Base-by-base conservation (phyloP, 30 jellyfish, hydroid and myxozoan species). In the Sanderia malayensis region DNA sequence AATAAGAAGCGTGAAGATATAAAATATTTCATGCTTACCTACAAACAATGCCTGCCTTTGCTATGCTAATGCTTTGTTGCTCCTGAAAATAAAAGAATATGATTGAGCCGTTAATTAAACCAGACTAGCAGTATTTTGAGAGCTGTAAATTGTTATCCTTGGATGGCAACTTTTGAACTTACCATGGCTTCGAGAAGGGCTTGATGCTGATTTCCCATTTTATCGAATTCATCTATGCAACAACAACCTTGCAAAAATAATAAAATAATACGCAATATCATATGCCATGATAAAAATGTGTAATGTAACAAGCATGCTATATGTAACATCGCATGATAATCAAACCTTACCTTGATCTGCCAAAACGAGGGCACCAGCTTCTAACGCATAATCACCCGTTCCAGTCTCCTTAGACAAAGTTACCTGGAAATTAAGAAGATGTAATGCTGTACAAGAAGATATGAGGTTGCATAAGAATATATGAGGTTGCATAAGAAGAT, bases 361-460 rank as follows among this genome's bases (percentile, higher is more conserved):
- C 33, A 94, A 77, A 21, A 94, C 99, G 23, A 87, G 96, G 22
- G 99, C 99, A 25, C 99, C 99, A 10, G 99, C 99, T 66, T 94
- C 99, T 46, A 94, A 67, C 9, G 99, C 95, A 78, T 86, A 94
- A 46, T 94, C 96, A 17, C 92, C 94, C 22, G 97, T 44, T 0
- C 97, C 97, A 53, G 86, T 76, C 44, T 94, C 99, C 44, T 84
- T 86, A 17, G 97, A 24, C 41, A 94, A 71, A 15, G 97, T 86
- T 32, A 87, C 96, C 96, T 86, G 57, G 17, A 49, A 37, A 4
- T 37, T 37, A 2, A 31, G 20, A 31, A 62, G 27, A 31, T 37
- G n/a, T n/a, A n/a, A n/a, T n/a, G n/a, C n/a, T n/a, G n/a, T n/a
- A n/a, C n/a, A n/a, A n/a, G n/a, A n/a, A n/a, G n/a, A n/a, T n/a